Evolutionary conservation across 2,113 vertebrate species (phyloP).

Genomic region (Rhombomys opimus): DNA sequence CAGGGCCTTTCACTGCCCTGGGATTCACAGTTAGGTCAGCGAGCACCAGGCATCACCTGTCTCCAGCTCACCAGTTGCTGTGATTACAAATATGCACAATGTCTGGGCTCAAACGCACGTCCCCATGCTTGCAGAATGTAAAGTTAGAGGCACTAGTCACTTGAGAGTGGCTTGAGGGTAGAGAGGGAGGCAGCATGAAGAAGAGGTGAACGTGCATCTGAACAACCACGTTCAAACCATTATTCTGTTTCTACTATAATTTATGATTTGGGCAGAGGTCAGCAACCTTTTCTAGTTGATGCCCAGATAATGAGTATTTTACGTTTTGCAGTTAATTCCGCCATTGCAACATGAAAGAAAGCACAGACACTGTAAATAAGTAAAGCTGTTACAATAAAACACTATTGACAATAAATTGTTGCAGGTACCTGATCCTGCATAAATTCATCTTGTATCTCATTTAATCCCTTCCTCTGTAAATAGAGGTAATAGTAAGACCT

Average conservation of each 20-base stretch:
- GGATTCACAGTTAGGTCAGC: background rate
- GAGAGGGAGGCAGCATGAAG: background rate
- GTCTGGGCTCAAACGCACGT: background rate
- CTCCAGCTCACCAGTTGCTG: background rate
- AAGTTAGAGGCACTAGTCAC: background rate
- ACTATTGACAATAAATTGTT: background rate
- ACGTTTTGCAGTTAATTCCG: background rate
- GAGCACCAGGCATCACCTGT: background rate
- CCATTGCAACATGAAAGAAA: background rate
- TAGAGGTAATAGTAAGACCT: background rate
- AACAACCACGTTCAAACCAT: background rate
- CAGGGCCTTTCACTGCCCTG: background rate
- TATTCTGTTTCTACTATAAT: background rate
- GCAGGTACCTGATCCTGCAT: background rate
- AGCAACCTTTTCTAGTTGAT: background rate
- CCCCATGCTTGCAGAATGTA: background rate
- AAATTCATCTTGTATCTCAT: background rate
- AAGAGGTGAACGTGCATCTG: background rate
- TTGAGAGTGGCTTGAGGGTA: background rate
- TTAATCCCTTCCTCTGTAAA: background rate
- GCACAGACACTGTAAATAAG: background rate
- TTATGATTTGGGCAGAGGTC: background rate
- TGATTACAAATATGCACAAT: too few species aligned
- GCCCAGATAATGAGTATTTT: background rate
- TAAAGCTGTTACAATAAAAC: background rate